Conservation (phyloP, 2,113 vertebrate genomes). For the Cromileptes altivelis region DNA sequence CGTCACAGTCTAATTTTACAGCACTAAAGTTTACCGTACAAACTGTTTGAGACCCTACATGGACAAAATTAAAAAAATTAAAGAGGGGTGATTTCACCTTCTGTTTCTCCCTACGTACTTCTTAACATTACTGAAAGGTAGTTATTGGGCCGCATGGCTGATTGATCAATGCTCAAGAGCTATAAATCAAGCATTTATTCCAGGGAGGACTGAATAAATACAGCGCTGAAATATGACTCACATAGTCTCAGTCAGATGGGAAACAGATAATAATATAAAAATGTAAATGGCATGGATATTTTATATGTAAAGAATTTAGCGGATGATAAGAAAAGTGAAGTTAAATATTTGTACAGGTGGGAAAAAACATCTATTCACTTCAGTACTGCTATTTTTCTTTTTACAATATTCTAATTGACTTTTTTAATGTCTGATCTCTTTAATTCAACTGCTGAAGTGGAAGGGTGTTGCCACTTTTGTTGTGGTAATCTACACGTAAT, state of each 20-base stretch:
- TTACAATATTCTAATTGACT: too few species aligned
- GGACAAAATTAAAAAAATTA: constrained; percentile 50
- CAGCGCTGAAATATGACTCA: neutral
- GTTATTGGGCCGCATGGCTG: neutral
- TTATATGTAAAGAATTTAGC: neutral
- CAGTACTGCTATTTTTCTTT: too few species aligned
- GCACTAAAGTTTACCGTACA: constrained; percentile 51
- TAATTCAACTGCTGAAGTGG: too few species aligned
- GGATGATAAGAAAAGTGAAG: neutral
- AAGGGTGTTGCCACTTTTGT: too few species aligned
- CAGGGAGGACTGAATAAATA: constrained; percentile 12
- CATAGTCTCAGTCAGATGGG: neutral
- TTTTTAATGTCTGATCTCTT: too few species aligned
- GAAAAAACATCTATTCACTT: too few species aligned
- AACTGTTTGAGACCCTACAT: constrained; percentile 70
- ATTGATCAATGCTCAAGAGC: constrained; percentile 39
- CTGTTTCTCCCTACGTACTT: constrained; percentile 1
- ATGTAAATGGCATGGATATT: neutral
- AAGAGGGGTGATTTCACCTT: constrained; percentile 30
- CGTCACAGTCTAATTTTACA: constrained; percentile 78
- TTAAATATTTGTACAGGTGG: neutral
- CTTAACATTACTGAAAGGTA: neutral
- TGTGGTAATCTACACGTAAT: too few species aligned
- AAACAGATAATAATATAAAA: neutral
- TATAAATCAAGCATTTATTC: constrained; percentile 29